Conservation (phyloP, 2,797 vertebrate genomes). For the Acanthurus leucopareius region DNA sequence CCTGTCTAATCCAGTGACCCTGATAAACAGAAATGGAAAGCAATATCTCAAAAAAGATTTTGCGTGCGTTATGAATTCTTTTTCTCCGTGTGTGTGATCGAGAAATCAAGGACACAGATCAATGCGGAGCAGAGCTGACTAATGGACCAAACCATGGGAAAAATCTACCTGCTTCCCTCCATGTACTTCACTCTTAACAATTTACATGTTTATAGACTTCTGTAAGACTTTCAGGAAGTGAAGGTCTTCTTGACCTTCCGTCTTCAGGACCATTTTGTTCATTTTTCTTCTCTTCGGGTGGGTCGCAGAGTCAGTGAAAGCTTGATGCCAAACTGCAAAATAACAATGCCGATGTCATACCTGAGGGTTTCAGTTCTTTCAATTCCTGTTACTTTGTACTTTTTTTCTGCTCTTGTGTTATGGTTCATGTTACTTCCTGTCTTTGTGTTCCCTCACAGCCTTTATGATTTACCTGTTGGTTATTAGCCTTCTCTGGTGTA, state of each 20-base stretch:
- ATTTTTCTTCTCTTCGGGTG: not conserved
- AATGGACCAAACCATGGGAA: conserved; percentile 74
- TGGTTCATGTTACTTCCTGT: too few relatives aligned
- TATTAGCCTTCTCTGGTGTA: too few relatives aligned
- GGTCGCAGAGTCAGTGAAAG: too few relatives aligned
- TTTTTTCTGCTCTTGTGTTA: too few relatives aligned
- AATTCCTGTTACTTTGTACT: too few relatives aligned
- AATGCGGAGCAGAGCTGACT: conserved; percentile 42
- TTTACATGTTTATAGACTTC: conserved; percentile 15
- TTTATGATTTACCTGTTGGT: too few relatives aligned
- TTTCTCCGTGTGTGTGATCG: conserved; percentile 34
- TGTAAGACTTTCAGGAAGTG: not conserved
- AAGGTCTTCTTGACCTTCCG: conserved; percentile 21
- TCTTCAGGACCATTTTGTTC: not conserved
- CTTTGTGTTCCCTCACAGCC: too few relatives aligned
- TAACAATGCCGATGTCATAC: too few relatives aligned
- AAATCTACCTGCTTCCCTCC: conserved; percentile 32
- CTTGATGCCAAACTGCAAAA: too few relatives aligned
- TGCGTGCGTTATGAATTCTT: conserved; percentile 27
- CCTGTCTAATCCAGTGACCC: conserved; percentile 71
- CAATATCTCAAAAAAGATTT: conserved; percentile 23
- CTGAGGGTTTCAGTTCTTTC: too few relatives aligned
- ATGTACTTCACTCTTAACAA: not conserved
- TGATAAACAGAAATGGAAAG: conserved; percentile 51
- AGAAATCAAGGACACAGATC: conserved; percentile 68